A percentile compares a stretch with the other conserved stretches of the same genome.
Conservation (phyloP, 2,888 invertebrate genomes). For the Noctuana brunneofusca region DNA sequence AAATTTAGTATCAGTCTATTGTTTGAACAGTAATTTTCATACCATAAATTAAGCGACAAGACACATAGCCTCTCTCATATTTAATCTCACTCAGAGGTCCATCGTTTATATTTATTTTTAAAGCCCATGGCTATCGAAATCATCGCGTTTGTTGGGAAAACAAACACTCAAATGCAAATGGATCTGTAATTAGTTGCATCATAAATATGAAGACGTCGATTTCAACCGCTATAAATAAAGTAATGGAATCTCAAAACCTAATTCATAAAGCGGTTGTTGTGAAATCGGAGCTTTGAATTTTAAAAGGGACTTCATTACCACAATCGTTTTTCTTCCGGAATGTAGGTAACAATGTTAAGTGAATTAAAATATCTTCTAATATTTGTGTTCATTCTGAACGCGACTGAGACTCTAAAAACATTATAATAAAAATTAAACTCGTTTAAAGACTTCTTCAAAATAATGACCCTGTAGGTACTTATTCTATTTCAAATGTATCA, state of each 20-base stretch:
- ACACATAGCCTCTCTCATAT: neutral
- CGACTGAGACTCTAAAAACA: too few relatives aligned
- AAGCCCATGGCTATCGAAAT: conserved; percentile 36
- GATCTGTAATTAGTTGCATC: conserved; percentile 57
- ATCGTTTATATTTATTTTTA: neutral
- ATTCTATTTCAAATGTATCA: too few relatives aligned
- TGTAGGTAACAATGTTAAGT: conserved; percentile 22
- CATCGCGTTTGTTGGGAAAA: conserved; percentile 51
- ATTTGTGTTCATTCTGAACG: conserved; percentile 2
- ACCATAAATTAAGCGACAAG: too few relatives aligned
- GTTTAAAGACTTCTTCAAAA: too few relatives aligned
- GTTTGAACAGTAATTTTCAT: too few relatives aligned
- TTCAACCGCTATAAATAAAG: conserved; percentile 58
- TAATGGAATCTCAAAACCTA: conserved; percentile 55
- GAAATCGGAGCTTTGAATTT: conserved; percentile 54
- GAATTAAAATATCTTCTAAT: conserved; percentile 8
- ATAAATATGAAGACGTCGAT: conserved; percentile 60
- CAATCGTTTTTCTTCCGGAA: conserved; percentile 27
- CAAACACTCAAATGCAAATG: conserved; percentile 46
- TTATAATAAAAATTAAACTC: too few relatives aligned
- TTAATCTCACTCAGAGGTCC: neutral
- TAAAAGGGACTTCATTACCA: conserved; percentile 35
- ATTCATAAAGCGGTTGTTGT: conserved; percentile 55
- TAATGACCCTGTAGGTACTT: too few relatives aligned
- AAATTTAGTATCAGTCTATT: too few relatives aligned